Evolutionary conservation across 2,113 vertebrate genomes (phyloP).

Genomic region (Erythrolamprus reginae): DNA sequence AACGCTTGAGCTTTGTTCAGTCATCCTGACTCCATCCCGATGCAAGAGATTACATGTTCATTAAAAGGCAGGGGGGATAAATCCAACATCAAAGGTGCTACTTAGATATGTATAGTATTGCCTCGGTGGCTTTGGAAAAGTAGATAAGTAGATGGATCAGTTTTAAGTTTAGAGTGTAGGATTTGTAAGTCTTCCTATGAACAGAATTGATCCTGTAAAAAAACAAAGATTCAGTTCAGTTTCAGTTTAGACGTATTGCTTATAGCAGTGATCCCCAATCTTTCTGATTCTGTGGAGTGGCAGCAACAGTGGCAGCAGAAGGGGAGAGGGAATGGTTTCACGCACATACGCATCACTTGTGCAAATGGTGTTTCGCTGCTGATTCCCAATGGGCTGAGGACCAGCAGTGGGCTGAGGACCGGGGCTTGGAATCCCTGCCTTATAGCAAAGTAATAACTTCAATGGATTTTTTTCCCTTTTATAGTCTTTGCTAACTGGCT

Average conservation of each 20-base stretch:
- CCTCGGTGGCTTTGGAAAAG: slow-evolving; percentile 10
- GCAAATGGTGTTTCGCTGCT: background rate
- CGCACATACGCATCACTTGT: accelerated
- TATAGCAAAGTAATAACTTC: background rate
- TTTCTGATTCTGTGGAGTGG: background rate
- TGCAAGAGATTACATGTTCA: background rate
- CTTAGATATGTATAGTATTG: slow-evolving; percentile 13
- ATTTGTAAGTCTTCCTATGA: slow-evolving; percentile 83
- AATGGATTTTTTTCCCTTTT: background rate
- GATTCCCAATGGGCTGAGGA: background rate
- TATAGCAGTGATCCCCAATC: background rate
- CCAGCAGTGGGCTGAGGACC: background rate
- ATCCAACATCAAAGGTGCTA: background rate
- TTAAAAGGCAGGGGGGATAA: background rate
- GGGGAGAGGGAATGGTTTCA: background rate
- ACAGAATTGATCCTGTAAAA: slow-evolving; percentile 80
- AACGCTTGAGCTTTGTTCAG: background rate
- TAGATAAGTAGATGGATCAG: background rate
- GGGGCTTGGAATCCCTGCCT: background rate
- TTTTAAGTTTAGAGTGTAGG: slow-evolving; percentile 62
- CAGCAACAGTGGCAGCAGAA: background rate
- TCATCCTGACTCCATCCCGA: background rate
- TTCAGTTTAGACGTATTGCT: background rate
- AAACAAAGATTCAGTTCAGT: slow-evolving; percentile 24
- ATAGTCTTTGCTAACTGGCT: background rate